Conservation (phyloP, 2,113 vertebrate genomes). For the Ascaphus truei region DNA sequence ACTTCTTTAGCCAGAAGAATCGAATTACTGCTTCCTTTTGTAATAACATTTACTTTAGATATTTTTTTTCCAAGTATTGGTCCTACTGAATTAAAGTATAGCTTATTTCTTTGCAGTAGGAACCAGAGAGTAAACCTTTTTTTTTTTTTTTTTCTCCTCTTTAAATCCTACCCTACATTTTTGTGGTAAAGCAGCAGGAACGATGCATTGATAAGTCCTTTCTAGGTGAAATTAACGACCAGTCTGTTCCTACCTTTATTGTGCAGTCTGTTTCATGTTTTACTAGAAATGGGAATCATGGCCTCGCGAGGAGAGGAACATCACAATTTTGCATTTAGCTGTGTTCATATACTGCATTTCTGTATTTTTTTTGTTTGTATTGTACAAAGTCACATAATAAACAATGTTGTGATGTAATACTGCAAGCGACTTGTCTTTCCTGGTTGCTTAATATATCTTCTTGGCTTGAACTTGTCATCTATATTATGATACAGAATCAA, state of each 20-base stretch:
- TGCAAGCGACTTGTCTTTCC: background rate
- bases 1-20: conserved; percentile 80
- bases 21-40: conserved; percentile 88
- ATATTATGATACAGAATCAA: too few relatives aligned
- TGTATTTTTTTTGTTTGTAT: conserved; percentile 97
- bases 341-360: conserved; percentile 93
- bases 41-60: conserved; percentile 88
- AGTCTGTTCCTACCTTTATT: conserved; percentile 66
- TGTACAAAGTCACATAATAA: conserved; percentile 99
- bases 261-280: conserved; percentile 71
- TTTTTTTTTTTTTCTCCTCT: conserved; percentile 36
- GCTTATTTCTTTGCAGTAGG: conserved; percentile 72
- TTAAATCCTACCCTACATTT: conserved; percentile 75
- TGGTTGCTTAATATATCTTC: too few relatives aligned
- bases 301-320: conserved; percentile 66
- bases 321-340: conserved; percentile 78
- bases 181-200: conserved; percentile 72
- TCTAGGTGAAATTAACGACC: conserved; percentile 68
- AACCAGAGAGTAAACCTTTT: conserved; percentile 69
- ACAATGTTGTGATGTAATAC: conserved; percentile 74
- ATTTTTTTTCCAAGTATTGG: conserved; percentile 79
- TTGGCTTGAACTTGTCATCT: too few relatives aligned
- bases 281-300: conserved; percentile 74
- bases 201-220: conserved; percentile 72
- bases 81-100: conserved; percentile 85